Percentiles rank a stretch among this genome's conserved stretches.
phyloP scores from a whole-genome alignment of 2,888 invertebrate genomes.

The Nowickia ferox region DNA sequence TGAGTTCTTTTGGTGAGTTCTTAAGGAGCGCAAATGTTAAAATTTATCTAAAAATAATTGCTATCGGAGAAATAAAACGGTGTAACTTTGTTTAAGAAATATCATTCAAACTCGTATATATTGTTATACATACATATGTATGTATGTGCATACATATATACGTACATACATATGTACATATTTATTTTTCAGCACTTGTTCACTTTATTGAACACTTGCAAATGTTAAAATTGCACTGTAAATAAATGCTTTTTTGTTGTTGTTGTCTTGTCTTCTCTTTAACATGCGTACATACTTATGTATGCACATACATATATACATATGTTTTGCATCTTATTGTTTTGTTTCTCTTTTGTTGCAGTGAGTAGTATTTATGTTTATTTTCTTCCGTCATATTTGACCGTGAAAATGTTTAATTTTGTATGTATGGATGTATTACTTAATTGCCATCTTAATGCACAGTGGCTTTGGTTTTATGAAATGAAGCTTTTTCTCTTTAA shows the following conservation, averaged over 20 bases:
- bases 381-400: slow-evolving; percentile 70
- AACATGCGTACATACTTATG: not conserved
- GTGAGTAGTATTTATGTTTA: slow-evolving; percentile 38
- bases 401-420: slow-evolving; percentile 68
- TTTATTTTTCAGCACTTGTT: slow-evolving; percentile 24
- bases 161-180: too few species aligned
- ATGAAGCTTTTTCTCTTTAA: not conserved
- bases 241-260: slow-evolving; percentile 23
- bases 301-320: not conserved
- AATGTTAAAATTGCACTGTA: slow-evolving; percentile 37
- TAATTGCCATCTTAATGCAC: slow-evolving; percentile 44
- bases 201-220: slow-evolving; percentile 28
- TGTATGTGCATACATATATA: too few species aligned
- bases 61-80: slow-evolving; percentile 8
- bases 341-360: slow-evolving; percentile 5
- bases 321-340: slow-evolving; percentile 36
- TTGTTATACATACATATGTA: too few species aligned
- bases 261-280: slow-evolving; percentile 6
- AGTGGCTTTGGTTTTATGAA: slow-evolving; percentile 1
- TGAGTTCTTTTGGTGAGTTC: too few species aligned
- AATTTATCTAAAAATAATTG: not conserved
- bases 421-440: not conserved
- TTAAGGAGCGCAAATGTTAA: not conserved
- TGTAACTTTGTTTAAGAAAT: slow-evolving; percentile 16
- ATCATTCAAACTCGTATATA: not conserved